Evolutionary conservation across 2,888 invertebrate genomes (phyloP).

Genomic region (Aricia artaxerxes): DNA sequence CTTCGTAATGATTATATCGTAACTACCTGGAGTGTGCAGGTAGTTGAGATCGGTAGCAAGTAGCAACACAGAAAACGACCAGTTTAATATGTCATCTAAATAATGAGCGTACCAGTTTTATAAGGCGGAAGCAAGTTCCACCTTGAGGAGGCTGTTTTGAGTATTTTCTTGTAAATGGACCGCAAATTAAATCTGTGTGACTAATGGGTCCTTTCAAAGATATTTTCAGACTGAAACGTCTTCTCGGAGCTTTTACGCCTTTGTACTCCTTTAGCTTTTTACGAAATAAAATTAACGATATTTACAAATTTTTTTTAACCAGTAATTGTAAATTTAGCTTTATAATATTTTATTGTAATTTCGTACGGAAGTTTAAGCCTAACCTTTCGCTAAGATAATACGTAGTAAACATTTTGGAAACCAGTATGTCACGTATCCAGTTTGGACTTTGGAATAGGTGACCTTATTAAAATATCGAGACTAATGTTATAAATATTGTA

Average conservation of each 20-base stretch:
- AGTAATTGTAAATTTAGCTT: not conserved
- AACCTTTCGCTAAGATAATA: constrained; percentile 21
- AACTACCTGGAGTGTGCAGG: not conserved
- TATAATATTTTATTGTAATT: not conserved
- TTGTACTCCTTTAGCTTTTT: not conserved
- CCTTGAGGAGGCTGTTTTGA: not conserved
- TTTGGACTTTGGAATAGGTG: not conserved
- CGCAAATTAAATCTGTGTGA: not conserved
- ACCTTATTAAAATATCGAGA: constrained; percentile 17
- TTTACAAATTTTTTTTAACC: not conserved
- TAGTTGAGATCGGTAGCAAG: not conserved
- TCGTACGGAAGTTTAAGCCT: constrained; percentile 16
- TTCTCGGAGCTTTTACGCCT: not conserved
- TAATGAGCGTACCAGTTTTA: not conserved
- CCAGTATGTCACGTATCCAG: constrained; percentile 15
- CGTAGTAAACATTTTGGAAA: not conserved
- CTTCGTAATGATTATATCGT: not conserved
- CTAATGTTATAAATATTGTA: constrained; percentile 7
- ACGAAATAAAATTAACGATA: not conserved
- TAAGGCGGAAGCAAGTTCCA: not conserved
- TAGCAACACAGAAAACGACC: too few species aligned
- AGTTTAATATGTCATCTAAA: not conserved
- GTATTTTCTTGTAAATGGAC: not conserved
- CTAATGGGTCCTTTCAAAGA: not conserved
- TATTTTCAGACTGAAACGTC: not conserved